phyloP scores from a whole-genome alignment of 2,797 vertebrate species.

The Streptopelia turtur region DNA sequence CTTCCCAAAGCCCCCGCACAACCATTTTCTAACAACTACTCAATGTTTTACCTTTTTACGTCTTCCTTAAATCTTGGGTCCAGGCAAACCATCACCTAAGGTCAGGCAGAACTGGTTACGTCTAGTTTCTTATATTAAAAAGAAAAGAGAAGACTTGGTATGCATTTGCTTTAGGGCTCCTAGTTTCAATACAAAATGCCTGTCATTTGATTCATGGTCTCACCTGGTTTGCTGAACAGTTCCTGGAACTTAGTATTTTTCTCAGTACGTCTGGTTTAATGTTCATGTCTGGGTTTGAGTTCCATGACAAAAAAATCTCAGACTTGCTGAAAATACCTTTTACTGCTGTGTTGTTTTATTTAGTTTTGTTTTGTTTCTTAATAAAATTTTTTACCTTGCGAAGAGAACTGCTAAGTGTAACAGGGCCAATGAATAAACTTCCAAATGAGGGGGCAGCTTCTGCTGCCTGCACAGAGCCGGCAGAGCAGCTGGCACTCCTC shows the following conservation, averaged over 20 bases:
- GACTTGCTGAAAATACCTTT: neutral
- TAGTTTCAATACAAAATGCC: neutral
- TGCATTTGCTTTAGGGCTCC: neutral
- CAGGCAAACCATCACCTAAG: neutral
- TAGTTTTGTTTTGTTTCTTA: neutral
- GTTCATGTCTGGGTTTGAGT: neutral
- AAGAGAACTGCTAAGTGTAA: neutral
- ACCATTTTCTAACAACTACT: neutral
- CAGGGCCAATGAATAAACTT: neutral
- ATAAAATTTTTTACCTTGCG: neutral
- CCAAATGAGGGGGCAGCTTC: neutral
- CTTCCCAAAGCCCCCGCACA: fast-evolving
- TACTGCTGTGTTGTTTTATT: neutral
- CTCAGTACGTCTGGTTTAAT: neutral
- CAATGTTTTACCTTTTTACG: neutral
- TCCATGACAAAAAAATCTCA: neutral
- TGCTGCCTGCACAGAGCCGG: neutral
- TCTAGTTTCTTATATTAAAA: neutral
- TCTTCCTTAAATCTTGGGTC: neutral
- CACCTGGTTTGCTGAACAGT: neutral
- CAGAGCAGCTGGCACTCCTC: neutral
- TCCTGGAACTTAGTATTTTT: neutral
- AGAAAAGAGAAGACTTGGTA: neutral
- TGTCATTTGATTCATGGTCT: neutral
- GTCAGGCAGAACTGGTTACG: neutral